Base-by-base conservation (phyloP, 2,888 invertebrate genomes). In the Aphrophora alni region DNA sequence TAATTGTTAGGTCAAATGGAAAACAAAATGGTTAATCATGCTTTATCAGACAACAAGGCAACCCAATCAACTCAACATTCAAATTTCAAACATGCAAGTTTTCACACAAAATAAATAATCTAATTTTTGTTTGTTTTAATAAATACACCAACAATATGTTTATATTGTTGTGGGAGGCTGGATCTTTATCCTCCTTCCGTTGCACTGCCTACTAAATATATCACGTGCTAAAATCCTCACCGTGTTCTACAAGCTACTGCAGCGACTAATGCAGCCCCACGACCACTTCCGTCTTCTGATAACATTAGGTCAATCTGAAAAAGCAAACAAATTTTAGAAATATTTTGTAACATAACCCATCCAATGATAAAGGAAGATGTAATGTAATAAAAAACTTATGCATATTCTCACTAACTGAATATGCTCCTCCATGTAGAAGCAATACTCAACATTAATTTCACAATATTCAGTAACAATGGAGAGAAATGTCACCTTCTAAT, bases 261-360 rank as follows among this genome's bases (percentile, higher is more conserved):
- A n/a, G 98, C 98, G 17, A 98, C 97, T 78, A 98, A 89, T 81
- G 98, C 98, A 77, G 98, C 98, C 33, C 98, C 98, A 86, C 97
- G 93, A n/a, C 98, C 98, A 86, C 97, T 97, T 76, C 98, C 98
- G 88, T 98, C 98, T 88, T 98, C 97, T 0, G 97, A 97, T 80
- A 98, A 89, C 97, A 97, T 97, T 85, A 98, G 90, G 88, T 96
- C 95, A 88, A 97, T 98, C 93, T 96, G 91, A 12, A 92, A 91
- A 70, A 86, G 82, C 80, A 75, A 80, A 78, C 74, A 80, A 75
- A 44, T 27, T 33, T 68, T 25, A 27, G 5, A 75, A 14, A 17
- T 4, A 28, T 25, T 75, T 75, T 71, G 8, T 26, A 10, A 68
- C 59, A 7, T 69, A 10, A 21, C 12, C 51, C 12, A 44, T 44